phyloP scores from a whole-genome alignment of 2,113 vertebrate species.

The Myrmecophaga tridactyla region DNA sequence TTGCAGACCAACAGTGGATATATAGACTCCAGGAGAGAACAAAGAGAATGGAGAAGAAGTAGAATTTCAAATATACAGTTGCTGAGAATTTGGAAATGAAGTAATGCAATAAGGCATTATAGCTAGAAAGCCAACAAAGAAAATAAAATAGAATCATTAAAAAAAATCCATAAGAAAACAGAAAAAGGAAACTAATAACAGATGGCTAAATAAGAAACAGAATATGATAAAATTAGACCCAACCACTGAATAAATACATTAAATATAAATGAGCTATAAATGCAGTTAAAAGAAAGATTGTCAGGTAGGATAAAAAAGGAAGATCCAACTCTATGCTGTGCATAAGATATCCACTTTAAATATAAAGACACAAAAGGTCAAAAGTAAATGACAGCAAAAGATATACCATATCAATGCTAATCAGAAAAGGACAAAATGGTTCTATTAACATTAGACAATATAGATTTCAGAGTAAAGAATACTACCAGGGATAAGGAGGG shows the following conservation, averaged over 20 bases:
- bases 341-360: neutral
- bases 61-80: neutral
- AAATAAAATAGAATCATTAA: neutral
- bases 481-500: neutral
- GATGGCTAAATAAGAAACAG: neutral
- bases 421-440: neutral
- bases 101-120: neutral
- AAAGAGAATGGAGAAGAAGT: neutral
- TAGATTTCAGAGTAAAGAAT: neutral
- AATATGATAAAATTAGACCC: neutral
- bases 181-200: neutral
- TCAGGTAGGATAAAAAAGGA: neutral
- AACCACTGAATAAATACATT: neutral
- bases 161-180: neutral
- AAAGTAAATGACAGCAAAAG: neutral
- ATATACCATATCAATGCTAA: neutral
- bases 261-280: neutral
- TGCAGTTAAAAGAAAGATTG: neutral
- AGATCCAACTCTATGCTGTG: neutral
- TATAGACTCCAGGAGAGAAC: neutral
- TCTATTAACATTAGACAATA: neutral
- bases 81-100: neutral
- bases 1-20: neutral
- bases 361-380: neutral
- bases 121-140: slow-evolving; percentile 9